Base-by-base conservation (phyloP, 2,888 invertebrate species). In the Eupithecia vulgata region DNA sequence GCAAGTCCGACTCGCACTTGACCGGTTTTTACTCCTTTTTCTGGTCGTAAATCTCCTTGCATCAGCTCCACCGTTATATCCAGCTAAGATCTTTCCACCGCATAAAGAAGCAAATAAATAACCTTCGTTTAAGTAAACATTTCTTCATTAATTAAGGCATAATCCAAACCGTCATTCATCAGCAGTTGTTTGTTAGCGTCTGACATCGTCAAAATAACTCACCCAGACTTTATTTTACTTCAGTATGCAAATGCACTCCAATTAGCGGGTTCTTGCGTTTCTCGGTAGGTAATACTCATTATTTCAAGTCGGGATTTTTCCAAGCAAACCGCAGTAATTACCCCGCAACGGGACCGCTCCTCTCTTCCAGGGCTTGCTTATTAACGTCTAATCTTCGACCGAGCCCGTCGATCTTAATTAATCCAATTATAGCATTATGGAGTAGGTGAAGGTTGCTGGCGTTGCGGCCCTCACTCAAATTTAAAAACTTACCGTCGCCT, bases 401-500 rank as follows among this genome's bases (percentile, higher is more conserved):
- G 86, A 87, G 86, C 85, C 85, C 87, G 88, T 88, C 88, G 88
- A 90, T 91, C 91, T 90, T 92, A 93, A 93, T 92, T 91, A 92
- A 92, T 92, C 92, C 89, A 90, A 92, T 94, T 91, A 92, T 90
- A 91, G 90, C 89, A 91, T 90, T 90, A 91, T 59, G 75, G 87
- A 91, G 89, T 93, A 92, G 94, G 93, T 94, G 91, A 94, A 94
- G 93, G 94, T 92, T 93, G 90, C 87, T 90, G 90, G 89, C 87
- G 93, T 91, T 91, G 90, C 86, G 90, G 91, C 90, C 88, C 91
- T 90, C 87, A 89, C 90, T 88, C 88, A 90, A 93, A 93, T 93
- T 94, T 93, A 91, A 93, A 94, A 94, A 94, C 92, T 92, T 92
- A 90, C 90, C 91, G 91, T 92, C 88, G 86, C 88, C 90, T 89